These are phyloP conservation scores for Cotesia vestalis DNA, from an alignment of 1,140 invertebrate genomes.

Conservation along the genomic window DNA sequence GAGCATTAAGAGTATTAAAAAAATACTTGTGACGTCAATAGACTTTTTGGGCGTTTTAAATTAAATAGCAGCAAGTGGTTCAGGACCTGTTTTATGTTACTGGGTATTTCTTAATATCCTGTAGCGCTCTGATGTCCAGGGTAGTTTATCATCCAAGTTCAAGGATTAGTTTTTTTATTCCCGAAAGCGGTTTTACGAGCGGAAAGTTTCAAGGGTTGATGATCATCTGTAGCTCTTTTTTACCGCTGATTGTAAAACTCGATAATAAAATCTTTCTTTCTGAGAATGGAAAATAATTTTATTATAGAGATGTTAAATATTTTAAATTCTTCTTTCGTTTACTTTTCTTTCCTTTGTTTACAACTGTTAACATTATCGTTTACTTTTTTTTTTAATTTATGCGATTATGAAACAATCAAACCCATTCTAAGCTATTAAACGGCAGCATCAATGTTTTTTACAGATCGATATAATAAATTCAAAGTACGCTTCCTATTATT, in stretches of 20 bases:
- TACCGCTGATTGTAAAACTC: too few species aligned
- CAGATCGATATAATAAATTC: conserved; percentile 1
- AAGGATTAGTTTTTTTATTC: conserved; percentile 1
- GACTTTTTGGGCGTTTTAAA: neutral
- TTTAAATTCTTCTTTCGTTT: too few species aligned
- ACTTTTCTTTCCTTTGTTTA: too few species aligned
- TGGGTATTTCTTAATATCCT: neutral
- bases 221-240: too few species aligned
- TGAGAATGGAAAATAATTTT: neutral
- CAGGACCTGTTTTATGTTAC: neutral
- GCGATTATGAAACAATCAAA: too few species aligned
- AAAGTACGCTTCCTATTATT: conserved; percentile 13
- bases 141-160: conserved; percentile 1
- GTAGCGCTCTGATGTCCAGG: neutral
- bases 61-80: neutral
- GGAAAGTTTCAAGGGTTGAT: neutral
- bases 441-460: conserved; percentile 10
- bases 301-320: neutral
- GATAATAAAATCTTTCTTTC: neutral
- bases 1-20: neutral
- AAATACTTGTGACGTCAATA: conserved; percentile 1
- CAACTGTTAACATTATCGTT: too few species aligned
- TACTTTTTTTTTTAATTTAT: too few species aligned
- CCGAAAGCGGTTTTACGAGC: neutral
- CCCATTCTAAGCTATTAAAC: too few species aligned